Evolutionary conservation across 2,888 invertebrate genomes (phyloP).

Genomic region (Caenorhabditis angaria): DNA sequence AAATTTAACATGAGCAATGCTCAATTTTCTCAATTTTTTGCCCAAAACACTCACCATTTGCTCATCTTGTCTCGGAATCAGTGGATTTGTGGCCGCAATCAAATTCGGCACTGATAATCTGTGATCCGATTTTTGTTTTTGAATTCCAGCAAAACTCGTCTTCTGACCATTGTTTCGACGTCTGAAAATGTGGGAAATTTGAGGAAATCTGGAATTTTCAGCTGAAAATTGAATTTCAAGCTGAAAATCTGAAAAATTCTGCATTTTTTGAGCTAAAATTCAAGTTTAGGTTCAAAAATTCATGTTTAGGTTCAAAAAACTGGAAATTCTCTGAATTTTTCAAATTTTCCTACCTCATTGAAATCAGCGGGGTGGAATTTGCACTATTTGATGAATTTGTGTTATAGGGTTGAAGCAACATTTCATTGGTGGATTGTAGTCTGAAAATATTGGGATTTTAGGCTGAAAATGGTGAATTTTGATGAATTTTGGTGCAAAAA

Average conservation of each 20-base stretch:
- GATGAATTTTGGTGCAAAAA: not conserved
- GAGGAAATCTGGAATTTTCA: not conserved
- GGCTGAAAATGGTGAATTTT: too few species aligned
- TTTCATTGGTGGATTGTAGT: slow-evolving; percentile 49
- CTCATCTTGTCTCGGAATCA: slow-evolving; percentile 34
- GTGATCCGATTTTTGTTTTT: slow-evolving; percentile 42
- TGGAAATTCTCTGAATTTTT: not conserved
- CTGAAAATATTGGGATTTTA: slow-evolving; percentile 39
- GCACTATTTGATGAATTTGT: slow-evolving; percentile 34
- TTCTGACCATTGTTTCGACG: slow-evolving; percentile 29
- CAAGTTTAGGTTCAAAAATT: too few species aligned
- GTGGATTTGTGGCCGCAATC: slow-evolving; percentile 44
- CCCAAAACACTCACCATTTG: slow-evolving; percentile 44
- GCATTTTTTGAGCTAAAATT: too few species aligned
- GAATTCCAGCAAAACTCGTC: slow-evolving; percentile 27
- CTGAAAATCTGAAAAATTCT: too few species aligned
- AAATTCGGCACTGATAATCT: slow-evolving; percentile 57
- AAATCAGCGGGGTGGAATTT: slow-evolving; percentile 38
- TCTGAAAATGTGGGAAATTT: slow-evolving; percentile 5
- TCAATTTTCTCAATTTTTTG: too few species aligned
- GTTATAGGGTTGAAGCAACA: slow-evolving; percentile 16
- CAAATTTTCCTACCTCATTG: slow-evolving; percentile 28
- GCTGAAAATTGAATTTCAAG: too few species aligned
- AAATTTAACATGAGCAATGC: too few species aligned
- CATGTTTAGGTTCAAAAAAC: too few species aligned